Conservation (phyloP, 1,140 invertebrate species). For the Drosophila lacteicornis region DNA sequence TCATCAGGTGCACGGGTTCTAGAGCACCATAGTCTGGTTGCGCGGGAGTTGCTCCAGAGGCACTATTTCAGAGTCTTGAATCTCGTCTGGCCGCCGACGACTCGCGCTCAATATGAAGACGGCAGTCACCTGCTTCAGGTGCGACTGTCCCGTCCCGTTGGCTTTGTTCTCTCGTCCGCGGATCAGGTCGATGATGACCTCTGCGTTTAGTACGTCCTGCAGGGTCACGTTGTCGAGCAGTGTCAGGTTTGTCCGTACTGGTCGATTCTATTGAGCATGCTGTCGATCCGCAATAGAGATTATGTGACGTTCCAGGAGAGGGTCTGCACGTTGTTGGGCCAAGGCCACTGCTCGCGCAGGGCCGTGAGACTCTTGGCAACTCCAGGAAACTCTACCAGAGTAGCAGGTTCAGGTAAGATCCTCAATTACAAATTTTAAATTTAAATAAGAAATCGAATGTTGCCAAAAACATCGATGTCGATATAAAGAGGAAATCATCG, state of each 20-base stretch:
- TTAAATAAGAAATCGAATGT: background rate
- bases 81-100: background rate
- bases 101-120: background rate
- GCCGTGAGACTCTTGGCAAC: conserved; percentile 5
- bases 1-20: no score
- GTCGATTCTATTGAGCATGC: background rate
- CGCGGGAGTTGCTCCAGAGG: conserved; percentile 72
- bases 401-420: background rate
- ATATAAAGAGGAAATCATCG: no score
- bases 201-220: background rate
- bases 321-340: conserved; percentile 1
- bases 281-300: background rate
- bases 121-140: background rate
- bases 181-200: background rate
- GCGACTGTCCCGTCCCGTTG: background rate
- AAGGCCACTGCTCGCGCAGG: background rate
- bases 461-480: background rate
- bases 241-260: background rate
- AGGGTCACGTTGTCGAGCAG: background rate
- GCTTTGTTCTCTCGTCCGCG: background rate
- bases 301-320: background rate
- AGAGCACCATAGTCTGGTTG: no score
- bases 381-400: background rate
- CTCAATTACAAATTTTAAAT: background rate
- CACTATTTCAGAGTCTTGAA: conserved; percentile 86